Base-by-base conservation (phyloP, 1,140 invertebrate species). In the Tetramorium simillimum region DNA sequence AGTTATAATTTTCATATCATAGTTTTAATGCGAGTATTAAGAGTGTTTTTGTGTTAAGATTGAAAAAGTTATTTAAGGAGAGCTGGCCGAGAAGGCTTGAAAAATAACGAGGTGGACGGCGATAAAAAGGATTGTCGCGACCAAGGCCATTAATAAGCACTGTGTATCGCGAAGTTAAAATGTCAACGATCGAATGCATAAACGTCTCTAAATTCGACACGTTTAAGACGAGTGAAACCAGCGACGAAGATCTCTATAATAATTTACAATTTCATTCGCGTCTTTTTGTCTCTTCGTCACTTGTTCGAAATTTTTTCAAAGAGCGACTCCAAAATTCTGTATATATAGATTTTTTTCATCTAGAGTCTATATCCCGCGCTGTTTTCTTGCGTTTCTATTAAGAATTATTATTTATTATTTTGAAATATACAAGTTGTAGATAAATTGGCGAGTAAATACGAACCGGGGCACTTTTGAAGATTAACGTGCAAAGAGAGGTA, bases 141-240 rank as follows among this genome's bases (percentile, higher is more conserved):
- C 51, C 85, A 72, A 88, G 63, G 85, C 87, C 87, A 88, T 86
- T 92, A 49, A 90, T 91, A 90, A 90, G 86, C 85, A 90, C 86
- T 91, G 84, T 92, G 89, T 92, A 92, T 90, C 90, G 89, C 88
- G 89, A 92, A 92, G 91, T 93, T 92, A 91, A 40, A 92, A 87
- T 92, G 89, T 88, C 63, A 80, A 37, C 70, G 87, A 88, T 62
- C 24, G 82, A 89, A 88, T 69, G 82, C 46, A 87, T 14, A 58
- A 85, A 33, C 9, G 46, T 73, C 24, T 86, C 24, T 58, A 21
- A 86, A 72, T 60, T 51, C 24, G 51, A 67, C 46, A 49, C 18
- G 18, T 56, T 40, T 70, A 37, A 65, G 4, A 76, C 82, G 76
- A 75, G 76, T 58, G 85, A 75, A 81, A 82, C n/a, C 43, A 24